Conservation (phyloP, 53 echinoderm and acorn worm genomes). For the Pentamera pediparva region DNA sequence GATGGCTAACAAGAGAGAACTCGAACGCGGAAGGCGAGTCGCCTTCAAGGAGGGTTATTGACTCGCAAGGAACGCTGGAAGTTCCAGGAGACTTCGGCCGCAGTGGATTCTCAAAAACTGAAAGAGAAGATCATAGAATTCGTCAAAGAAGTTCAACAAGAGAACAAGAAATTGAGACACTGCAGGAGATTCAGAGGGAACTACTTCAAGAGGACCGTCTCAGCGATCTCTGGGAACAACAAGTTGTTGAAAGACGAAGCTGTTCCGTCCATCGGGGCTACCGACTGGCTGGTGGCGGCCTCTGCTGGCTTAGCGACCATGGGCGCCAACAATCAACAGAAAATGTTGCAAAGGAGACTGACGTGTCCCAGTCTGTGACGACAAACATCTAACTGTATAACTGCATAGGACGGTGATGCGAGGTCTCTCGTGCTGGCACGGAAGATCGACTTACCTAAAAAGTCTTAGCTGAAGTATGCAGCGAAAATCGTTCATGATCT, state of each 20-base stretch:
- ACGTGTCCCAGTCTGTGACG: slow-evolving; percentile 83
- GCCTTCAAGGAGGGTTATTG: slow-evolving; percentile 76
- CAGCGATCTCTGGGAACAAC: slow-evolving; percentile 57
- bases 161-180: slow-evolving; percentile 52
- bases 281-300: slow-evolving; percentile 32
- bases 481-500: no score
- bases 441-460: no score
- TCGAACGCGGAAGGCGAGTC: slow-evolving; percentile 79
- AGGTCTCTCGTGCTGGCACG: no score
- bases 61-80: slow-evolving; percentile 67
- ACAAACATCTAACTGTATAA: no score
- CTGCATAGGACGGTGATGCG: no score
- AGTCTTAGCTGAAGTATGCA: no score
- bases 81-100: slow-evolving; percentile 88
- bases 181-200: slow-evolving; percentile 57
- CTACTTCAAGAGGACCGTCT: slow-evolving; percentile 72
- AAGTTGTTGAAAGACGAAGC: slow-evolving; percentile 17
- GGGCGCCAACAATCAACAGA: slow-evolving; percentile 1
- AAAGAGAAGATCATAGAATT: slow-evolving; percentile 81
- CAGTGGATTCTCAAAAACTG: slow-evolving; percentile 67
- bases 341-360: slow-evolving; percentile 64
- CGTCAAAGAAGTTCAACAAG: slow-evolving; percentile 62
- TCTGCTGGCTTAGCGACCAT: slow-evolving; percentile 11
- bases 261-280: slow-evolving; percentile 4
- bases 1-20: slow-evolving; percentile 82